A percentile compares a stretch with the other conserved stretches of the same genome.
Evolutionary conservation across 2,113 vertebrate genomes (phyloP).

Genomic region (Aptenodytes forsteri): DNA sequence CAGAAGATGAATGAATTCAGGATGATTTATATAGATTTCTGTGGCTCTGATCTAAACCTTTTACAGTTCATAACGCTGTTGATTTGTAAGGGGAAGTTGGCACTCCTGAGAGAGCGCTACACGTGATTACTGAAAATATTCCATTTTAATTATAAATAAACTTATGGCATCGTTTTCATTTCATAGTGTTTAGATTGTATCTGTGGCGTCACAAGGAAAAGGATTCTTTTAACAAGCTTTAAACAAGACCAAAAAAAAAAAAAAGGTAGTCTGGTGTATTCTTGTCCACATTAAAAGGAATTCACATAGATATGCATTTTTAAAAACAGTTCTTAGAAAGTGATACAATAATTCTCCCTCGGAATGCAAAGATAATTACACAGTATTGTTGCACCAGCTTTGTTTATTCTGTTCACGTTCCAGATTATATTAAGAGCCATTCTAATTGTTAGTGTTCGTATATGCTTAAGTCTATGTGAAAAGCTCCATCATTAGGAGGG

Average conservation of each 20-base stretch:
- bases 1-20: not conserved
- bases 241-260: slow-evolving; percentile 27
- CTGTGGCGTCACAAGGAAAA: not conserved
- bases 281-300: not conserved
- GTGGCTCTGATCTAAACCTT: not conserved
- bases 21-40: not conserved
- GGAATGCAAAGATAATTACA: not conserved
- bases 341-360: not conserved
- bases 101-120: not conserved
- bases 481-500: not conserved
- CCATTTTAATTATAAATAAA: slow-evolving; percentile 1
- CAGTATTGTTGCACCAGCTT: not conserved
- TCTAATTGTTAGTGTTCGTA: not conserved
- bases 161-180: slow-evolving; percentile 25
- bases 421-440: not conserved
- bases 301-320: not conserved
- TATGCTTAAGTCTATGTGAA: not conserved
- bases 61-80: not conserved
- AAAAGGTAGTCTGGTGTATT: not conserved
- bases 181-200: slow-evolving; percentile 29
- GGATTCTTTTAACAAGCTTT: not conserved
- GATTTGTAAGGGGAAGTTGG: not conserved
- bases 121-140: not conserved
- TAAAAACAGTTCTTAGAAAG: not conserved
- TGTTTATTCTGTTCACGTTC: not conserved